Percentiles rank a stretch among this genome's conserved stretches.
These are phyloP conservation scores for Poeciliopsis prolifica DNA, from an alignment of 2,113 vertebrate species.

Conservation along the genomic window DNA sequence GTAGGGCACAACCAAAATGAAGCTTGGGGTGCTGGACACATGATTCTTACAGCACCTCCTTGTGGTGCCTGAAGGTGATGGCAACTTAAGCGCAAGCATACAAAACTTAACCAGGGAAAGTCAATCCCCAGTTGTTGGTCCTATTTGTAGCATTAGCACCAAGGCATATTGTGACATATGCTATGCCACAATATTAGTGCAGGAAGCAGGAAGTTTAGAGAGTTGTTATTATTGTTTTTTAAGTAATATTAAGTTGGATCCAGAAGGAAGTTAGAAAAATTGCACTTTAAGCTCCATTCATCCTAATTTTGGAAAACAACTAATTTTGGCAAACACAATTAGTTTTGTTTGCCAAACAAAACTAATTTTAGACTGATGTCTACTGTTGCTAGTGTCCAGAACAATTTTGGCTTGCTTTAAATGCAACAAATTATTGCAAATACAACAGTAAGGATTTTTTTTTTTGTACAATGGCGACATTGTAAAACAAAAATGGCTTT, in stretches of 20 bases:
- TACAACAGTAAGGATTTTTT: too few relatives aligned
- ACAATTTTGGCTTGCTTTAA: too few relatives aligned
- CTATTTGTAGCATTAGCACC: not conserved
- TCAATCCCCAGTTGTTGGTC: not conserved
- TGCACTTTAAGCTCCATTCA: too few relatives aligned
- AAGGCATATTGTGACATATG: not conserved
- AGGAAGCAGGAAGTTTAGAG: not conserved
- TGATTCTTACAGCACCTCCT: slow-evolving; percentile 15
- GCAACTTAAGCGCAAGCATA: not conserved
- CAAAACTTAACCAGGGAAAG: not conserved
- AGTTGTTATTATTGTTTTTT: not conserved
- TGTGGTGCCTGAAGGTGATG: slow-evolving; percentile 15
- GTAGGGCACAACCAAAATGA: slow-evolving; percentile 58
- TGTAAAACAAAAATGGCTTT: too few relatives aligned
- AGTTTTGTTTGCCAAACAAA: too few relatives aligned
- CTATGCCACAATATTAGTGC: not conserved
- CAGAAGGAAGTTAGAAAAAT: too few relatives aligned
- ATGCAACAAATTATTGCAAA: too few relatives aligned
- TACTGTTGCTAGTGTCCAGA: too few relatives aligned
- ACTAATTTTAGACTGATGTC: too few relatives aligned
- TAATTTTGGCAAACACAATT: too few relatives aligned
- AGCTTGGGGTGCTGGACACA: slow-evolving; percentile 20
- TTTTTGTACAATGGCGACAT: too few relatives aligned
- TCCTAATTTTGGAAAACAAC: too few relatives aligned
- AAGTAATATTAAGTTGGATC: not conserved